These are phyloP conservation scores for Oligia latruncula DNA, from an alignment of 2,888 invertebrate species.

Conservation along the genomic window DNA sequence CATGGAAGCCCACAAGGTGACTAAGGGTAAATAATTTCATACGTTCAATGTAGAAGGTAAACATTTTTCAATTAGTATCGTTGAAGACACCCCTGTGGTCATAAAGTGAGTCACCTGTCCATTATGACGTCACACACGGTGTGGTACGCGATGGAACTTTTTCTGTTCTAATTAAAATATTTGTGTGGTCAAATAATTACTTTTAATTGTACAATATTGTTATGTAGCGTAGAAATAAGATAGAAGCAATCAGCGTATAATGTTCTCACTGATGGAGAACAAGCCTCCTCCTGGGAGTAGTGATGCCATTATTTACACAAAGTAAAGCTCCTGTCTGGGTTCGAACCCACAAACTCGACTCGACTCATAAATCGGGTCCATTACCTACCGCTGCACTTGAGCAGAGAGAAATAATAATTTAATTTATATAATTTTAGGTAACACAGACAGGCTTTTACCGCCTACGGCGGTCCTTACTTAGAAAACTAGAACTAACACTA, in stretches of 20 bases:
- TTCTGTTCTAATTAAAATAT: constrained; percentile 5
- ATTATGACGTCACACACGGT: constrained; percentile 36
- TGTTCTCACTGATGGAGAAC: no score
- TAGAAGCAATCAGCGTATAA: no score
- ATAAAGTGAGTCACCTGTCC: constrained; percentile 49
- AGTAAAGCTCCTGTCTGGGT: no score
- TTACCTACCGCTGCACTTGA: no score
- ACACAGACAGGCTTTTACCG: background rate
- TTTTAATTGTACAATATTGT: background rate
- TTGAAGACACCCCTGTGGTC: background rate
- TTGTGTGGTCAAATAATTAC: background rate
- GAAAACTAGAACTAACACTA: no score
- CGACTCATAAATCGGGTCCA: no score
- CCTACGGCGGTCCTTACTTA: no score
- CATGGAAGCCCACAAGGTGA: background rate
- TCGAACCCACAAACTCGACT: no score
- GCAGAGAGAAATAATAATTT: background rate
- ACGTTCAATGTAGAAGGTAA: constrained; percentile 1
- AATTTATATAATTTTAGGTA: background rate
- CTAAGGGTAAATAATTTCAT: background rate
- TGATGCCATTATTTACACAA: no score
- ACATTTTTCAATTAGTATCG: constrained; percentile 37
- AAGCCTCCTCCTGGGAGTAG: no score
- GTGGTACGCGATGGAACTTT: constrained; percentile 14
- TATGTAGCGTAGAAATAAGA: background rate